Evolutionary conservation across 2,888 invertebrate genomes (phyloP).

Genomic region (Stegophylla sp.): DNA sequence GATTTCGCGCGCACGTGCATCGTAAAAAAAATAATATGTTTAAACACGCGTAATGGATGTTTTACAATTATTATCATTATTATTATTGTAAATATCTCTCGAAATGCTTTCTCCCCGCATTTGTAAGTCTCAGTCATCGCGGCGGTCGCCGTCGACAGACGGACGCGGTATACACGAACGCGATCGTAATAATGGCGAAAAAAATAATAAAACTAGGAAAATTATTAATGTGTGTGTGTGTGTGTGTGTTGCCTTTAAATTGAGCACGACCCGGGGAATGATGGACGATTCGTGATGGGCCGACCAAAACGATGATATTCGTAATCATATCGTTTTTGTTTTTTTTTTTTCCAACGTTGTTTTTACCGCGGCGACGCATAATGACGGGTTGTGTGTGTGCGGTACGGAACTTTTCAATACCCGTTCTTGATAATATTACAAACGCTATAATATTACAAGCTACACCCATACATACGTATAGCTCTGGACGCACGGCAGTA

Average conservation of each 20-base stretch:
- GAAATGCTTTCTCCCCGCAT: conserved; percentile 45
- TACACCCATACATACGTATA: no score
- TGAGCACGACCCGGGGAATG: conserved; percentile 33
- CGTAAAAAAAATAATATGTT: conserved; percentile 47
- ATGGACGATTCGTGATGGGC: conserved; percentile 38
- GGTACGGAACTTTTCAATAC: conserved; percentile 33
- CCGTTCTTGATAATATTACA: neutral
- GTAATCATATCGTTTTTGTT: conserved; percentile 17
- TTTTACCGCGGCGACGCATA: conserved; percentile 2
- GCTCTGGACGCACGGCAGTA: neutral
- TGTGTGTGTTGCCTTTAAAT: neutral
- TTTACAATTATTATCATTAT: no score
- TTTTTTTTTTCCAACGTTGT: neutral
- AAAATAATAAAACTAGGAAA: conserved; percentile 6
- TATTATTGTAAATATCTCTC: conserved; percentile 28
- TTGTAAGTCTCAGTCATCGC: no score
- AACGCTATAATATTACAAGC: neutral
- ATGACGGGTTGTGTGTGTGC: conserved; percentile 27
- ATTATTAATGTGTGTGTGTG: no score
- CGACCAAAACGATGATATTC: conserved; percentile 42
- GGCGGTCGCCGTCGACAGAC: neutral
- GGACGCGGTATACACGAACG: neutral
- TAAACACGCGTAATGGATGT: conserved; percentile 44
- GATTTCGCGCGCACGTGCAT: conserved; percentile 5
- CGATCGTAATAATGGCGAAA: conserved; percentile 24